phyloP scores from a whole-genome alignment of 2,888 invertebrate species.

The Dugesia japonica region DNA sequence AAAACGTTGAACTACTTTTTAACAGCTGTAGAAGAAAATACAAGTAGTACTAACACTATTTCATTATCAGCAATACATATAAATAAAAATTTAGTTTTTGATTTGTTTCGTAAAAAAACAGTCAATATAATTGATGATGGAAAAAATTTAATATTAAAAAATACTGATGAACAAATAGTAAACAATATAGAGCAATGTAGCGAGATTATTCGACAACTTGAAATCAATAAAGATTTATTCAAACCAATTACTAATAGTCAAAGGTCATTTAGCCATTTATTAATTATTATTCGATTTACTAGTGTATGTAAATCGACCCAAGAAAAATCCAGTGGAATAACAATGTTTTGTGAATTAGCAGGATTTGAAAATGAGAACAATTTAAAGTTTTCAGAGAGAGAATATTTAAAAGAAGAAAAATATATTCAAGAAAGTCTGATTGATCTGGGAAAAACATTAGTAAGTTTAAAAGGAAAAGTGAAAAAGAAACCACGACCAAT shows the following conservation, averaged over 20 bases:
- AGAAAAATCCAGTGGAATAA: background rate
- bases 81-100: constrained; percentile 8
- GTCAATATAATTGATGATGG: constrained; percentile 26
- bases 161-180: constrained; percentile 7
- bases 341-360: constrained; percentile 21
- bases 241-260: background rate
- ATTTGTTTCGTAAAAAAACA: background rate
- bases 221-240: background rate
- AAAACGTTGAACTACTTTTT: background rate
- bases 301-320: background rate
- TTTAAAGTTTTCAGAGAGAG: background rate
- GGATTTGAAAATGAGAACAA: background rate
- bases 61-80: background rate
- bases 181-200: background rate
- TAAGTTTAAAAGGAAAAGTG: background rate
- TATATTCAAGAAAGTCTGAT: background rate
- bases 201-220: background rate
- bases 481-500: background rate
- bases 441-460: background rate
- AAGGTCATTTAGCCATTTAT: constrained; percentile 4
- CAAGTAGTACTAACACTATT: background rate
- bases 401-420: background rate
- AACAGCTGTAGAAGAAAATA: background rate
- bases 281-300: constrained; percentile 15
- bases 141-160: constrained; percentile 2